phyloP scores from a whole-genome alignment of 2,113 vertebrate genomes.

The Hyla sarda region DNA sequence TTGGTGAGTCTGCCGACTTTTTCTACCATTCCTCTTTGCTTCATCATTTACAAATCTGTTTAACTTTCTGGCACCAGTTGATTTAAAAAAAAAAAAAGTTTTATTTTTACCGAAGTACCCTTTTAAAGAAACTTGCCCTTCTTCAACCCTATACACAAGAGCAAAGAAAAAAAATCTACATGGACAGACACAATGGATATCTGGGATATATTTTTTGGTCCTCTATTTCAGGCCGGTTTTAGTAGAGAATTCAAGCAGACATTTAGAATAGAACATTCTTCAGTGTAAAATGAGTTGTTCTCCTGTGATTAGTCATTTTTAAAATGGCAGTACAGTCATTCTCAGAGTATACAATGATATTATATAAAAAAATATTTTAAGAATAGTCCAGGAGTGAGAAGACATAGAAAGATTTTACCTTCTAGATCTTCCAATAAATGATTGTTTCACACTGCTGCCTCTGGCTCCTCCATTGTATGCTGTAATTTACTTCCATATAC shows the following conservation, averaged over 20 bases:
- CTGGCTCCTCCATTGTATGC: not conserved
- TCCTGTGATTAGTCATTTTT: not conserved
- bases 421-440: not conserved
- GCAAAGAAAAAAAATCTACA: not conserved
- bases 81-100: too few species aligned
- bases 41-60: too few species aligned
- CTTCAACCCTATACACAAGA: not conserved
- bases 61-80: too few species aligned
- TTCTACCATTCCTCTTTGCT: too few species aligned
- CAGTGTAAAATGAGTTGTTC: not conserved
- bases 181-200: not conserved
- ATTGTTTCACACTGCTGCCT: conserved; percentile 19
- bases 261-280: not conserved
- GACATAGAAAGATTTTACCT: conserved; percentile 11
- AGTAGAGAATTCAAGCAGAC: not conserved
- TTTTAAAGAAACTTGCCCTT: too few species aligned
- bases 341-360: not conserved
- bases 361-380: not conserved
- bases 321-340: not conserved
- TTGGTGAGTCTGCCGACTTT: too few species aligned
- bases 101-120: too few species aligned
- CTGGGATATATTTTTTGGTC: not conserved
- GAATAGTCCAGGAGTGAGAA: not conserved
- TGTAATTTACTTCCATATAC: conserved; percentile 28
- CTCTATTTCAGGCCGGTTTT: not conserved